Base-by-base conservation (phyloP, 2,113 vertebrate genomes). In the Brachyistius frenatus region DNA sequence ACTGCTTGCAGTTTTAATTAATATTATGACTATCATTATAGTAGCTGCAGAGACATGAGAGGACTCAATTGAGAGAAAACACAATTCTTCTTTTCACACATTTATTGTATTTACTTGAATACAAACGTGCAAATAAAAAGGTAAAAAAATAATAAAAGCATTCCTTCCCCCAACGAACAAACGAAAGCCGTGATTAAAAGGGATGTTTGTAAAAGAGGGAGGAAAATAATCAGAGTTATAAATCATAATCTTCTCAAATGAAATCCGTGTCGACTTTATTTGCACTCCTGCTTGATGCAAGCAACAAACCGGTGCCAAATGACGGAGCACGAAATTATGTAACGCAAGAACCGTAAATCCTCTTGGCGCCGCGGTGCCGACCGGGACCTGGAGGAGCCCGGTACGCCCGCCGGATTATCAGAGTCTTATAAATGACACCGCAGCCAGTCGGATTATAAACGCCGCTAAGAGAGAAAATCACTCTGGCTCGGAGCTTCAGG, bases 401-500 rank as follows among this genome's bases (percentile, higher is more conserved):
- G 81, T 32, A 15, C 64, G 52, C 4, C 46, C 0, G 52, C 80
- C 16, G 81, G 81, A 82, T 80, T 82, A 86, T 60, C 44, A 55
- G 7, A 52, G 57, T 50, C 32, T 57, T 1, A 77, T 44, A 50
- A 69, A 53, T 30, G 56, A 23, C 23, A 23, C 23, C 23, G 23
- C 23, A 23, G 23, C 23, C 23, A 23, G 23, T 23, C 14, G 5
- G 73, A 74, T 85, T 81, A 73, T 15, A 39, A 68, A 67, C 53
- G 11, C 4, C 2, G 14, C 23, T 14, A 2, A 31, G 23, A 5
- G n/a, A 14, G 11, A 13, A 6, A 57, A 57, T 1, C 33, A 0
- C 8, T 14, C 31, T 14, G 37, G 23, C 23, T 23, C 23, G 1
- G 23, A 50, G 52, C 30, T 2, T 90, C 95, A 97, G 78, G 91